These are phyloP conservation scores for Molossus alvarezi DNA, from an alignment of 2,797 vertebrate species.

Conservation along the genomic window DNA sequence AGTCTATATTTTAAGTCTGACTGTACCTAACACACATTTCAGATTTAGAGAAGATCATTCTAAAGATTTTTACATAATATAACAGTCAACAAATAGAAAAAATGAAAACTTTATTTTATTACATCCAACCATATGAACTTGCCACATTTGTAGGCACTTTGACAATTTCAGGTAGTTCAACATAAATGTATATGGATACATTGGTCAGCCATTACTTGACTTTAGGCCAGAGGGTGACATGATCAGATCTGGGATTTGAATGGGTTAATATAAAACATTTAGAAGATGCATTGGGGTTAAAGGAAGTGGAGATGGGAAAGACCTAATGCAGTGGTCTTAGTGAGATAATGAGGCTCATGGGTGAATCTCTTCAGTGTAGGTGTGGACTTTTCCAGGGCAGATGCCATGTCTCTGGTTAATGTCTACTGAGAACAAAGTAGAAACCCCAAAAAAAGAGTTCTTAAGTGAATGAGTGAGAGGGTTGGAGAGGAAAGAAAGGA, in stretches of 20 bases:
- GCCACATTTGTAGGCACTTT: neutral
- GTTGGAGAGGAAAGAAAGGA: neutral
- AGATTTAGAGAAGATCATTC: slow-evolving; percentile 21
- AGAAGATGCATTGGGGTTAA: neutral
- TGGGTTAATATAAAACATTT: neutral
- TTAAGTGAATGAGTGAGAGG: neutral
- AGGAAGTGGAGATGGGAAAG: neutral
- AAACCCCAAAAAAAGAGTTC: neutral
- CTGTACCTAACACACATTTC: neutral
- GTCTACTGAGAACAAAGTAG: neutral
- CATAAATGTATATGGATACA: neutral
- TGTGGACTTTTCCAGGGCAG: neutral
- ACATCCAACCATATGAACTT: neutral
- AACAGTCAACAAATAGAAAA: neutral
- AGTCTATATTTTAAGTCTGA: slow-evolving; percentile 17
- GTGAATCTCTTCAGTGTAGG: neutral
- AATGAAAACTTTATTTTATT: neutral
- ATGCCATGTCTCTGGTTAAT: neutral
- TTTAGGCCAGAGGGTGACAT: neutral
- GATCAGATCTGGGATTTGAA: neutral
- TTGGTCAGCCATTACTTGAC: neutral
- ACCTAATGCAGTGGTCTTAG: neutral
- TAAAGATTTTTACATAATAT: neutral
- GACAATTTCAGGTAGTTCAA: neutral
- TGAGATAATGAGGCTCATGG: neutral